A percentile compares a stretch with the other conserved stretches of the same genome.
phyloP scores from a whole-genome alignment of 2,113 vertebrate species.

The Tragelaphus scriptus region DNA sequence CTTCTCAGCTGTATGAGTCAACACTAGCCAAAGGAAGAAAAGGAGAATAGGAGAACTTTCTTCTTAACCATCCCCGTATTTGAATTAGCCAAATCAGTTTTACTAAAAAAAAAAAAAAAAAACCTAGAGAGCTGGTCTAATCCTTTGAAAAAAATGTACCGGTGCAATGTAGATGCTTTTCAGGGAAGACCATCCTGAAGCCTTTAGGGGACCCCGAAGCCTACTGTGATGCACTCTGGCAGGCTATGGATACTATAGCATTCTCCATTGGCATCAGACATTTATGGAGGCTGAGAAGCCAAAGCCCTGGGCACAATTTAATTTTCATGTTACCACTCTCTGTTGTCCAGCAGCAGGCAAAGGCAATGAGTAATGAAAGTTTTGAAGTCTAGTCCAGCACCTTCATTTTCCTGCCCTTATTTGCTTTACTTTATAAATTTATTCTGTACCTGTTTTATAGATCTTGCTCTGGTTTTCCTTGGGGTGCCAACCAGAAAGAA shows the following conservation, averaged over 20 bases:
- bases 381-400: neutral
- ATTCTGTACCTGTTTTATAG: neutral
- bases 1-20: neutral
- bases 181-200: neutral
- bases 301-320: conserved; percentile 51
- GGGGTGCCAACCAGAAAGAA: neutral
- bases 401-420: conserved; percentile 9
- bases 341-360: conserved; percentile 23
- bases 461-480: neutral
- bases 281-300: conserved; percentile 50
- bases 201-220: neutral
- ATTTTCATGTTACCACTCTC: conserved; percentile 43
- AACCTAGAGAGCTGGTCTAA: neutral
- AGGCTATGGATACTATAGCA: neutral
- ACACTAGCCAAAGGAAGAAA: conserved; percentile 58
- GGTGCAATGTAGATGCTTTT: neutral
- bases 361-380: conserved; percentile 21
- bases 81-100: conserved; percentile 43
- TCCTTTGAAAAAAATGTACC: neutral
- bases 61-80: conserved; percentile 30
- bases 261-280: neutral
- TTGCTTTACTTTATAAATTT: conserved; percentile 33
- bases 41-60: neutral
- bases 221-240: neutral
- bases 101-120: neutral